Evolutionary conservation across 1,140 invertebrate genomes (phyloP), one percentile per base, ranked within the genome.

Genomic region (Drosophila kanapiae): DNA sequence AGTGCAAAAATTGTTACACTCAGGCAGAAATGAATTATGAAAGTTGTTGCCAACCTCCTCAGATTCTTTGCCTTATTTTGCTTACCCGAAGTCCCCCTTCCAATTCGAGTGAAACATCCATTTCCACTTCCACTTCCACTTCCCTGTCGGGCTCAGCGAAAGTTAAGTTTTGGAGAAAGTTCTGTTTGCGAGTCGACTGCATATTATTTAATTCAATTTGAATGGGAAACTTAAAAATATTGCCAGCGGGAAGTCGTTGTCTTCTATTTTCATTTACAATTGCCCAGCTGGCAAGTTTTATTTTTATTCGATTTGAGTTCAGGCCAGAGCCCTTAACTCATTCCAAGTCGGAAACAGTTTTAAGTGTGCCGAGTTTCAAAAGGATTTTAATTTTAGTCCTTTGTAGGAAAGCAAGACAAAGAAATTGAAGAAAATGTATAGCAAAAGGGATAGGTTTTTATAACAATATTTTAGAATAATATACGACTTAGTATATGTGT

Each of bases 1-100:
- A 87, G 84, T 87, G 85, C 84, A 87, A 87, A 87, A 87, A 87
- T 87, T 88, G 84, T 87, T 87, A 87, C 84, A 87, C 84, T 87
- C 84, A 87, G 85, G 85, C 84, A 88, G 84, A 87, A 87, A 87
- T 87, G 84, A 87, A 88, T 87, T 87, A 87, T 87, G 84, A 87
- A 87, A 87, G 84, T 87, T 84, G 77, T 80, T 80, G 78, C 31
- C 65, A 79, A 60, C 54, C 54, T 62, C 43, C 68, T 51, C 54
- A 42, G 68, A 72, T 60, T 72, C 67, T 42, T 72, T 72, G 69
- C 69, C 69, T 72, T 82, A 61, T 87, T 72, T 86, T 75, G 65
- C 78, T 64, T 57, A 43, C n/a, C n/a, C n/a, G n/a, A n/a, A n/a
- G n/a, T n/a, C 59, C 45, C 69, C 40, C 49, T 48, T 43, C 8